A percentile compares a stretch with the other conserved stretches of the same genome.
Evolutionary conservation across 2,888 invertebrate species (phyloP).

Genomic region (Mycalesis mineus): DNA sequence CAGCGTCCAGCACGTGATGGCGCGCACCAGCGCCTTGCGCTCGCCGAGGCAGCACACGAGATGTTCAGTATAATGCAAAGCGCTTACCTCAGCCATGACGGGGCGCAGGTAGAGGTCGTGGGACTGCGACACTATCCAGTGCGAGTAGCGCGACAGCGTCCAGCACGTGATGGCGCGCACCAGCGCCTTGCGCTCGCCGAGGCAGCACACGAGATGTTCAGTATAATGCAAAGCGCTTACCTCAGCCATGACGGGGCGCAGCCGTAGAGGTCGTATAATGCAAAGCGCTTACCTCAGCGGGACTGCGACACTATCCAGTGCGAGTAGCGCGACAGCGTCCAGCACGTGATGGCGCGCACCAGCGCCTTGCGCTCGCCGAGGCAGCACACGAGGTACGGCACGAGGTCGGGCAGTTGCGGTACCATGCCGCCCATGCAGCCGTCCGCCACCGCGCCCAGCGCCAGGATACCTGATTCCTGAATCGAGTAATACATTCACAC

Average conservation of each 20-base stretch:
- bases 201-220: constrained; percentile 87
- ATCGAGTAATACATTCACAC: neutral
- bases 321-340: constrained; percentile 98
- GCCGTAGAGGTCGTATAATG: constrained; percentile 86
- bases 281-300: constrained; percentile 83
- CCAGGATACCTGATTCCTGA: constrained; percentile 92
- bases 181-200: constrained; percentile 96
- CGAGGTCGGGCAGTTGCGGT: constrained; percentile 95
- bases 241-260: constrained; percentile 96
- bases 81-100: no score
- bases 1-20: no score
- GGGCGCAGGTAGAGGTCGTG: constrained; percentile 95
- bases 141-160: constrained; percentile 95
- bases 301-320: constrained; percentile 99
- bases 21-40: constrained; percentile 97
- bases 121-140: constrained; percentile 98
- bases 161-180: no score
- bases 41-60: constrained; percentile 94
- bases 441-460: constrained; percentile 94
- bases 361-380: constrained; percentile 96
- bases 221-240: constrained; percentile 47
- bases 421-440: constrained; percentile 98
- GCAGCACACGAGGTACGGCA: constrained; percentile 96
- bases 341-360: constrained; percentile 98
- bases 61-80: constrained; percentile 50